phyloP scores from a whole-genome alignment of 1,140 invertebrate genomes.

The Lepidotrigona ventralis region DNA sequence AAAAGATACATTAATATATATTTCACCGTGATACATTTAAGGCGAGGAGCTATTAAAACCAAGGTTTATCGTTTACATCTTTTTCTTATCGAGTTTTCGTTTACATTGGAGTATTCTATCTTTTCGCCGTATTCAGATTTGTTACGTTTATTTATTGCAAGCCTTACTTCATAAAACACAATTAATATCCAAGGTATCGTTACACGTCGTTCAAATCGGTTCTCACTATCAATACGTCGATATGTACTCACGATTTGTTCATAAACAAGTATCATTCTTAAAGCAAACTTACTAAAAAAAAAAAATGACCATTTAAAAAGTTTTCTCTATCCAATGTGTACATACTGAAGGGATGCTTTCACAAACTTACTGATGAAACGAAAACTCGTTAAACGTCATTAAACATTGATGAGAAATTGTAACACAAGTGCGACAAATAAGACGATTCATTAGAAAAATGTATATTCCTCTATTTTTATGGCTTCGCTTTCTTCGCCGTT shows the following conservation, averaged over 20 bases:
- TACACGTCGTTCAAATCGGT: not conserved
- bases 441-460: constrained; percentile 1
- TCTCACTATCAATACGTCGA: not conserved
- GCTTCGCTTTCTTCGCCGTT: constrained; percentile 25
- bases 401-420: constrained; percentile 3
- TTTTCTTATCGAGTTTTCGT: constrained; percentile 28
- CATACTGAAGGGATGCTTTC: not conserved
- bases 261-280: not conserved
- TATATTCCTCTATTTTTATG: constrained; percentile 42
- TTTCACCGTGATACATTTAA: constrained; percentile 23
- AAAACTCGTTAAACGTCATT: constrained; percentile 13
- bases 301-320: not conserved
- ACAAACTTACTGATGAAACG: constrained; percentile 1
- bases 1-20: constrained; percentile 6
- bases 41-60: not conserved
- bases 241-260: not conserved
- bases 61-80: constrained; percentile 2
- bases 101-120: constrained; percentile 10
- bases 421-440: not conserved
- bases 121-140: not conserved
- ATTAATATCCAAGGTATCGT: not conserved
- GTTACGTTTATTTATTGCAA: not conserved
- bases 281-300: not conserved
- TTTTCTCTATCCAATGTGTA: not conserved
- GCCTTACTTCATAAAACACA: not conserved